phyloP scores from a whole-genome alignment of 2,113 vertebrate genomes.

The Salvelinus fontinalis region DNA sequence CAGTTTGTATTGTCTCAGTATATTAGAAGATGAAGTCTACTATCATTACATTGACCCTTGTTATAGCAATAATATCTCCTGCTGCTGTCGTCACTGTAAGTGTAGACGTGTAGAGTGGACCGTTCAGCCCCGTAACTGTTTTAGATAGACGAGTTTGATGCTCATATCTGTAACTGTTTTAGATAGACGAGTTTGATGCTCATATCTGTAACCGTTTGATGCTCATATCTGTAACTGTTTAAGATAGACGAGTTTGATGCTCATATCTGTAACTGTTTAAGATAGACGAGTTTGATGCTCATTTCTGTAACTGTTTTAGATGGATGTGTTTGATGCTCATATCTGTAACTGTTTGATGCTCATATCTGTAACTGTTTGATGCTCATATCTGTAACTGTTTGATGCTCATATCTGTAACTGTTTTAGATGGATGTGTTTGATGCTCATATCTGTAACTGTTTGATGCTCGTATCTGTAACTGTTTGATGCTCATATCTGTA shows the following conservation, averaged over 20 bases:
- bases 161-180: slow-evolving; percentile 27
- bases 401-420: no score
- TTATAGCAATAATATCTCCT: background rate
- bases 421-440: no score
- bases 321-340: no score
- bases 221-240: background rate
- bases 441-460: no score
- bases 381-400: no score
- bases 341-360: no score
- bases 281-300: slow-evolving; percentile 42
- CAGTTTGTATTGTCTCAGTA: background rate
- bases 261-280: slow-evolving; percentile 24
- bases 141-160: slow-evolving; percentile 40
- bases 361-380: no score
- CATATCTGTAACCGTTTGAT: slow-evolving; percentile 10
- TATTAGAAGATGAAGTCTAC: no score
- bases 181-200: slow-evolving; percentile 41
- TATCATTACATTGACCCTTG: background rate
- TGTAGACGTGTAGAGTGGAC: background rate
- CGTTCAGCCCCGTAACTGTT: background rate
- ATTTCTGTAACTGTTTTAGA: slow-evolving; percentile 15
- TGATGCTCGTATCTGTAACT: no score
- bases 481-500: no score
- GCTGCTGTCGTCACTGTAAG: background rate
- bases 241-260: slow-evolving; percentile 40